Base-by-base conservation (phyloP, 30 jellyfish, hydroid and myxozoan genomes). In the Hydractinia symbiolongicarpus region DNA sequence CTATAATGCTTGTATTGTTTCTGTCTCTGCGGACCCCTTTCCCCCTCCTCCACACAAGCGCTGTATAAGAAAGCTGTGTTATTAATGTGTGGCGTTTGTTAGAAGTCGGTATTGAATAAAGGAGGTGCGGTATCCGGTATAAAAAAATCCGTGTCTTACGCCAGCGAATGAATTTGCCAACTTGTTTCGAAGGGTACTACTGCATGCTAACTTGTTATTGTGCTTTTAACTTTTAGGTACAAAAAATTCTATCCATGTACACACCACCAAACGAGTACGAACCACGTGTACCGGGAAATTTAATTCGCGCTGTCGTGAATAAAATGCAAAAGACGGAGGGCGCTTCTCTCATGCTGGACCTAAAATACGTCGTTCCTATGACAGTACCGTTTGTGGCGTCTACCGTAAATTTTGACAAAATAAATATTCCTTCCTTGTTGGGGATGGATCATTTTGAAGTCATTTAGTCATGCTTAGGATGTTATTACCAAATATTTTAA, bases 201-300 rank as follows among this genome's bases (percentile, higher is more conserved):
- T 30, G 44, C 44, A 30, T 30, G 44, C 44, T 30, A 30, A 30
- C 44, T 30, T 30, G 44, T 30, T n/a, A n/a, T n/a, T 30, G 44
- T 30, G 44, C 44, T 30, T 30, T 30, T 30, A 30, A 30, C 44
- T 82, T 69, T 76, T 72, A 91, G 98, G 96, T 91, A 67, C 98
- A 91, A 80, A 91, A 91, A 79, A 80, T 91, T 16, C 84, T 91
- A 21, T 72, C 96, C 53, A 91, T 91, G 98, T 91, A 91, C 83
- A 86, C 96, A 17, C 96, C 98, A 49, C 96, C 96, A 54, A 91
- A 88, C 82, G 98, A 91, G 62, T 91, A 82, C 67, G 98, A 91
- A 55, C 98, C 98, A 8, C 94, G 98, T 66, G 96, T 91, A 4
- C 98, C 98, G 13, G 67, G 83, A 72, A 91, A 82, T 50, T 91